These are phyloP conservation scores for Puffinus mauretanicus DNA, from an alignment of 2,113 vertebrate species.

Conservation along the genomic window DNA sequence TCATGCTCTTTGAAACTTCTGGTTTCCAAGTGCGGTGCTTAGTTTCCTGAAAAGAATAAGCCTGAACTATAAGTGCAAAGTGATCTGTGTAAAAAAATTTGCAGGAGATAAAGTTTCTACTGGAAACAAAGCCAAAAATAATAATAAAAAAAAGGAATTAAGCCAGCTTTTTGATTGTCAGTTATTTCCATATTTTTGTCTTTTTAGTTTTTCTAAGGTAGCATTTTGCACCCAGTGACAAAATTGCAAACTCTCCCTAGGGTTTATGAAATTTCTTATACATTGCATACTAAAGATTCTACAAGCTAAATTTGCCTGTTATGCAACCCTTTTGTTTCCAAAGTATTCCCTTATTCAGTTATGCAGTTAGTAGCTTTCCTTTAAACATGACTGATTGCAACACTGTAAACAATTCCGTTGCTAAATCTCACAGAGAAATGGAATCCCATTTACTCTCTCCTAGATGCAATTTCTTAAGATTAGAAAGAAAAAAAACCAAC, in stretches of 20 bases:
- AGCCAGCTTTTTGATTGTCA: neutral
- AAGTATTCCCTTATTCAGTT: slow-evolving; percentile 40
- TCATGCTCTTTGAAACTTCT: neutral
- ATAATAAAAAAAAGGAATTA: neutral
- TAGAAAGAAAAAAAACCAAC: neutral
- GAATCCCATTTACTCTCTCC: slow-evolving; percentile 39
- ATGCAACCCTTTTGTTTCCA: slow-evolving; percentile 32
- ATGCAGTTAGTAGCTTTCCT: slow-evolving; percentile 34
- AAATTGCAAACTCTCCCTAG: neutral
- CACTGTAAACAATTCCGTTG: slow-evolving; percentile 42
- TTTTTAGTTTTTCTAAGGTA: neutral
- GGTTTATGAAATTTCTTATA: neutral
- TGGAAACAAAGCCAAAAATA: neutral
- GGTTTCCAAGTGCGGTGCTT: neutral
- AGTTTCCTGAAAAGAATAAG: neutral
- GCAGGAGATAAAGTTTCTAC: neutral
- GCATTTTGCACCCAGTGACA: neutral
- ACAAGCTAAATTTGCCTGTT: slow-evolving; percentile 25
- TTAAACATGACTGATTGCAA: slow-evolving; percentile 55
- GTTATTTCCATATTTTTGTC: neutral
- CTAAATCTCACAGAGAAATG: slow-evolving; percentile 24
- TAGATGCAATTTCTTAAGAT: neutral
- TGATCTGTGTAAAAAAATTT: neutral
- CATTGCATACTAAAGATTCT: neutral
- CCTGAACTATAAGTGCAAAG: neutral